Evolutionary conservation across 2,797 vertebrate genomes (phyloP).

Genomic region (Phaenicophaeus curvirostris): DNA sequence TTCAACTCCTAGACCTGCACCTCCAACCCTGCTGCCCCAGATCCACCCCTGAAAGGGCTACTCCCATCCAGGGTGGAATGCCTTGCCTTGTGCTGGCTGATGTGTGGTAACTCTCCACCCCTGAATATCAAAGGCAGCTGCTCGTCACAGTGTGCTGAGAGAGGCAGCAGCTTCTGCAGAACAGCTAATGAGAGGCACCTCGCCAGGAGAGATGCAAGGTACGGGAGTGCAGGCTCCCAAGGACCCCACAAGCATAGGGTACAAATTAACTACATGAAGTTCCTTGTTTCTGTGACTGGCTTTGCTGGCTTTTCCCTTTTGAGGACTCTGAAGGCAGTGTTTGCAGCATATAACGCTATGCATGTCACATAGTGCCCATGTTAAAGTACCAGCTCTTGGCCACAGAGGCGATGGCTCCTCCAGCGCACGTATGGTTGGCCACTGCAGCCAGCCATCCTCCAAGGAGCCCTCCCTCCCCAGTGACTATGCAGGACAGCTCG

Average conservation of each 20-base stretch:
- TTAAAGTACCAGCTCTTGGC: not conserved
- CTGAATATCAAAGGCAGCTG: not conserved
- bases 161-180: not conserved
- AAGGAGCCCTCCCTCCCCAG: not conserved
- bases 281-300: not conserved
- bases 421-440: fast-evolving
- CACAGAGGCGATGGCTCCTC: not conserved
- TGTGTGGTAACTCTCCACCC: not conserved
- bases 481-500: not conserved
- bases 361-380: not conserved
- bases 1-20: not conserved
- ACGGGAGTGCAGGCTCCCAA: not conserved
- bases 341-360: not conserved
- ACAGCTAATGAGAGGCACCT: not conserved
- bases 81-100: not conserved
- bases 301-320: not conserved
- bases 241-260: not conserved
- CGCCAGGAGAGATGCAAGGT: not conserved
- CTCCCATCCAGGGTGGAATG: not conserved
- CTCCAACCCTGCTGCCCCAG: not conserved
- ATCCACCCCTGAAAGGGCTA: not conserved
- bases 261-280: not conserved
- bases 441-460: not conserved
- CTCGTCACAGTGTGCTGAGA: not conserved
- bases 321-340: not conserved